Conservation (phyloP, 2,797 vertebrate species). For the Pseudotriccus pelzelni region DNA sequence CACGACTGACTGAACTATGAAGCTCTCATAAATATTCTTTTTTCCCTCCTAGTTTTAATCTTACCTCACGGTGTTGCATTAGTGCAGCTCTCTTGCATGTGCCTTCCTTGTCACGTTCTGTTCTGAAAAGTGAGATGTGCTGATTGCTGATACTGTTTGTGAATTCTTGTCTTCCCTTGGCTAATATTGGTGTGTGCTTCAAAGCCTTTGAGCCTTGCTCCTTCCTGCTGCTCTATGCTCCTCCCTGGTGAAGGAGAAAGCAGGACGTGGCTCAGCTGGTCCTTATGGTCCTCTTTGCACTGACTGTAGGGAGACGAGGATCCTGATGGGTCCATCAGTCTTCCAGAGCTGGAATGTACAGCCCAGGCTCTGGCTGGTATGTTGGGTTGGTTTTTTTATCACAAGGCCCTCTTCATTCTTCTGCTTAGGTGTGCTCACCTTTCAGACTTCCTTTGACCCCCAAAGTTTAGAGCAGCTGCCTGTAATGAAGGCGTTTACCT, state of each 20-base stretch:
- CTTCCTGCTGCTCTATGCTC: not conserved
- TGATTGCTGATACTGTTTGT: not conserved
- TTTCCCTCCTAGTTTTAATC: not conserved
- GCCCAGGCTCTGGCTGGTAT: not conserved
- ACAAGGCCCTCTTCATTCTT: not conserved
- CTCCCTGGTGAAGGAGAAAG: not conserved
- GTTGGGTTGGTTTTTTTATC: not conserved
- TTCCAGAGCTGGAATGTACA: not conserved
- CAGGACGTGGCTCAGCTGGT: not conserved
- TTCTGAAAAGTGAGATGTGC: not conserved
- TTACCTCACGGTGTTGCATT: not conserved
- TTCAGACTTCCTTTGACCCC: not conserved
- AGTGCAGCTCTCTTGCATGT: not conserved
- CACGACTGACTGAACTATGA: fast-evolving
- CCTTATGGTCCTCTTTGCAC: not conserved
- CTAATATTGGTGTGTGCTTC: not conserved
- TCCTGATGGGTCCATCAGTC: not conserved
- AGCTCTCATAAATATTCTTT: not conserved
- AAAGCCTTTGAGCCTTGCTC: not conserved
- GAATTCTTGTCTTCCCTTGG: not conserved
- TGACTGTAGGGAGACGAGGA: fast-evolving
- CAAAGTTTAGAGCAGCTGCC: not conserved
- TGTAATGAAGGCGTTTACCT: not conserved
- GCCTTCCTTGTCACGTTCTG: not conserved
- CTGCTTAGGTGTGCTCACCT: not conserved